A percentile compares a stretch with the other conserved stretches of the same genome.
These are phyloP conservation scores for Sebastes kiyomatsui DNA, from an alignment of 2,797 vertebrate genomes.

Conservation along the genomic window DNA sequence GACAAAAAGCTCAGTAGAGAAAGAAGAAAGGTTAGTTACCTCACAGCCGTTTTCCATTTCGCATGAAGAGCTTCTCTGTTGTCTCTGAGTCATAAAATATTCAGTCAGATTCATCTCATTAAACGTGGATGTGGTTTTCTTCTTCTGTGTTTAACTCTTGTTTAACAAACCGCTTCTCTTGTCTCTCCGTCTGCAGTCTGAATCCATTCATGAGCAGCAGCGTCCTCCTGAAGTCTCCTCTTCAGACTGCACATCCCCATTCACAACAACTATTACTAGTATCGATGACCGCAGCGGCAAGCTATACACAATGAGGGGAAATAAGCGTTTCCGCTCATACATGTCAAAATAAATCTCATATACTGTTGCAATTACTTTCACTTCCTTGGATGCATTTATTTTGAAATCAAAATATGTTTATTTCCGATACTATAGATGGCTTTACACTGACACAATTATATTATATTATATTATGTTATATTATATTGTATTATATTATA, in stretches of 20 bases:
- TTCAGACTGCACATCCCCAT: conserved; percentile 49
- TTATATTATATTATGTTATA: background rate
- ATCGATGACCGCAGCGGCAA: conserved; percentile 1
- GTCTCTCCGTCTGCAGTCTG: conserved; percentile 19
- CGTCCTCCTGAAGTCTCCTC: background rate
- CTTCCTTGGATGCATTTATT: background rate
- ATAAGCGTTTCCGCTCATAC: rapidly evolving
- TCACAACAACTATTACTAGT: conserved; percentile 6
- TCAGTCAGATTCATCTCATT: background rate
- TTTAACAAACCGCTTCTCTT: background rate
- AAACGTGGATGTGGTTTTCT: background rate
- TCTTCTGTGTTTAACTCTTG: background rate
- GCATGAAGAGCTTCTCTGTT: background rate
- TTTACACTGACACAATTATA: background rate
- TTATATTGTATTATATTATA: background rate
- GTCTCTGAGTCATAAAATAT: background rate
- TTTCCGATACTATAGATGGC: background rate
- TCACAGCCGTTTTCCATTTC: conserved; percentile 51
- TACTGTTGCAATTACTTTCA: too few relatives aligned
- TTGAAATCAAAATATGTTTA: background rate
- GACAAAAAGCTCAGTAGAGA: background rate
- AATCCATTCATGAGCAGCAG: conserved; percentile 47
- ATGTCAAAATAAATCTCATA: conserved; percentile 47
- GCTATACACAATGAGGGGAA: rapidly evolving
- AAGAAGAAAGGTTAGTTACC: conserved; percentile 38